These are phyloP conservation scores for Antechinus flavipes DNA, from an alignment of 2,113 vertebrate species.

Conservation along the genomic window DNA sequence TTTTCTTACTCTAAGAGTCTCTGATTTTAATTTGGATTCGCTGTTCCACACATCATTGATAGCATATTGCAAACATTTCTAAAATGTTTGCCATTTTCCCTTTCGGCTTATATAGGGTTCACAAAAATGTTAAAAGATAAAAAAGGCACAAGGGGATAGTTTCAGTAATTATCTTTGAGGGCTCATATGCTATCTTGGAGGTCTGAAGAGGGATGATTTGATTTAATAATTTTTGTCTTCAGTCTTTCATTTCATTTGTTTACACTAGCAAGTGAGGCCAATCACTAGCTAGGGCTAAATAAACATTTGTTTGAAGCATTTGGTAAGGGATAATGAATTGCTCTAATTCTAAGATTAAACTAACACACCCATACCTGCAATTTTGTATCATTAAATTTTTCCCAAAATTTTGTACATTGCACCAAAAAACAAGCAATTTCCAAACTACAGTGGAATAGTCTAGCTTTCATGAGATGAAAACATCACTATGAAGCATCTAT, in stretches of 20 bases:
- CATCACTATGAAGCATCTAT: too few species aligned
- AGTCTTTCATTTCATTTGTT: neutral
- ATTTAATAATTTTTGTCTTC: neutral
- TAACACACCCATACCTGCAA: neutral
- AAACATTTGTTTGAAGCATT: neutral
- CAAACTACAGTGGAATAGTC: neutral
- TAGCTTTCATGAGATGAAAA: neutral
- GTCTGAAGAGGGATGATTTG: neutral
- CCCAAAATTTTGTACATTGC: neutral
- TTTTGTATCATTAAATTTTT: neutral
- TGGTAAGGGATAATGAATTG: neutral
- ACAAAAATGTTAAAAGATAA: neutral
- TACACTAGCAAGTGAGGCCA: neutral
- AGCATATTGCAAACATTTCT: neutral
- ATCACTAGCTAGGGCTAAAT: too few species aligned
- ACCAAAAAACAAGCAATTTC: neutral
- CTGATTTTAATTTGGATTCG: too few species aligned
- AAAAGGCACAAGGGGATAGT: neutral
- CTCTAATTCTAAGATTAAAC: neutral
- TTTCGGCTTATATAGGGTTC: neutral
- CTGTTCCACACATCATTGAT: too few species aligned
- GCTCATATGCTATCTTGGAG: neutral
- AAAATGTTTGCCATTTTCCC: neutral
- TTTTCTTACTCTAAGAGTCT: too few species aligned
- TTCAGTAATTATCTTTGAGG: neutral